Evolutionary conservation across 2,888 invertebrate genomes (phyloP).

Genomic region (Spicauda simplicius): DNA sequence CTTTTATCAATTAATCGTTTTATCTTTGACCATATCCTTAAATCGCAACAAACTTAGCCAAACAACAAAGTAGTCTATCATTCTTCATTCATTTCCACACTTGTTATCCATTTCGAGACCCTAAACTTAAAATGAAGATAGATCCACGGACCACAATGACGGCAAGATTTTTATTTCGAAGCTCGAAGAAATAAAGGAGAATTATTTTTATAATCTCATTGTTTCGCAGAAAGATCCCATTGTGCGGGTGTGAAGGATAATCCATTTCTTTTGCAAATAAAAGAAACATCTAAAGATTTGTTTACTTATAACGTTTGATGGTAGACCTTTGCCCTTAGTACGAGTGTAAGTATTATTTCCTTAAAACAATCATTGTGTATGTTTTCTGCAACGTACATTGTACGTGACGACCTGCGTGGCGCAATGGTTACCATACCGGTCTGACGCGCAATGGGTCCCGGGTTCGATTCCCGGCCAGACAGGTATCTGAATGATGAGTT

Average conservation of each 20-base stretch:
- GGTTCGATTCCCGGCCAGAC: no score
- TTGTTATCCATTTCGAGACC: neutral
- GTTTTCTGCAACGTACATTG: no score
- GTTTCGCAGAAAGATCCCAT: slow-evolving; percentile 19
- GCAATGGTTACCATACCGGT: no score
- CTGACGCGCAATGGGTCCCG: no score
- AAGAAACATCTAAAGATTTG: neutral
- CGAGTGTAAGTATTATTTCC: no score
- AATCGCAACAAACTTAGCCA: no score
- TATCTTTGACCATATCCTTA: no score
- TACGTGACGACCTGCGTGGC: no score
- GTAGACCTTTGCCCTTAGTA: neutral
- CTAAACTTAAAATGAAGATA: slow-evolving; percentile 9
- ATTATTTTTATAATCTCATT: slow-evolving; percentile 21
- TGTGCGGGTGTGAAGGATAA: slow-evolving; percentile 16
- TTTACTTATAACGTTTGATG: neutral
- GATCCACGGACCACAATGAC: slow-evolving; percentile 14
- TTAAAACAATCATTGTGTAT: no score
- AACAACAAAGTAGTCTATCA: neutral
- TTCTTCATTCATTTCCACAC: neutral
- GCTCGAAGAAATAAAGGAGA: slow-evolving; percentile 19
- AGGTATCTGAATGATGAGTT: no score
- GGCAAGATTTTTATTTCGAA: slow-evolving; percentile 15
- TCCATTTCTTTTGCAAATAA: slow-evolving; percentile 18
- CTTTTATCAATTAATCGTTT: no score